Evolutionary conservation across 92 coral and sea anemone species (phyloP), one percentile per base, ranked within the genome.

Genomic region (Epizoanthus rinbou): DNA sequence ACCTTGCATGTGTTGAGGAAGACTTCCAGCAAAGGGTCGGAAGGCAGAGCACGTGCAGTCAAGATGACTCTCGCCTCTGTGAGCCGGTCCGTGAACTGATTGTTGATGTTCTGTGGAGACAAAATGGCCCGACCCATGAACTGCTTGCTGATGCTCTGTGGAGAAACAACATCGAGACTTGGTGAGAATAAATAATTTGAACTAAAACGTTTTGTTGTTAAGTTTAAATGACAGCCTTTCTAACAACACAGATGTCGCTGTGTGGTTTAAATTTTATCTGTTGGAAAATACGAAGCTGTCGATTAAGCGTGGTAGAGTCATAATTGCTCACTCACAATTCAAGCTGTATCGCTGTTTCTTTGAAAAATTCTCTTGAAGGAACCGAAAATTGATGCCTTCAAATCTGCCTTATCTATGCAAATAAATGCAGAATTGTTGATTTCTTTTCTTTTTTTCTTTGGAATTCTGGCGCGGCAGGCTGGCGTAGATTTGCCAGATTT

Each of bases 11-110:
- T 84, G 97, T 69, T 88, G 89, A 25, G 97, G 91, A 69, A 89
- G 37, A 59, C 62, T 74, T 65, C 89, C 92, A 17, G 89, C 60
- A 85, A 96, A 96, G 8, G 99, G 99, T 3, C 95, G 91, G 74
- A 96, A 96, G 33, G 99, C 99, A 10, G 99, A 94, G 66, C 99
- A 96, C 37, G 99, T 93, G 59, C 99, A 96, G 69, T 96, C 93
- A 43, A 92, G 84, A 66, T 89, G 97, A 53, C 88, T 72, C 1
- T 93, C 94, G 41, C 84, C 87, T 8, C 90, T 79, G 17, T 92
- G 88, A 17, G 74, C 66, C 4, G 83, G 78, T 33, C 85, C 72
- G 66, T 83, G 88, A 25, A 83, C 50, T 4, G 81, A 31, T 23
- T 85, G 92, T 62, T 83, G 92, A 3, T 74, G 82, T 17, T 88